phyloP scores from a whole-genome alignment of 2,113 vertebrate species.

The Tetrax tetrax region DNA sequence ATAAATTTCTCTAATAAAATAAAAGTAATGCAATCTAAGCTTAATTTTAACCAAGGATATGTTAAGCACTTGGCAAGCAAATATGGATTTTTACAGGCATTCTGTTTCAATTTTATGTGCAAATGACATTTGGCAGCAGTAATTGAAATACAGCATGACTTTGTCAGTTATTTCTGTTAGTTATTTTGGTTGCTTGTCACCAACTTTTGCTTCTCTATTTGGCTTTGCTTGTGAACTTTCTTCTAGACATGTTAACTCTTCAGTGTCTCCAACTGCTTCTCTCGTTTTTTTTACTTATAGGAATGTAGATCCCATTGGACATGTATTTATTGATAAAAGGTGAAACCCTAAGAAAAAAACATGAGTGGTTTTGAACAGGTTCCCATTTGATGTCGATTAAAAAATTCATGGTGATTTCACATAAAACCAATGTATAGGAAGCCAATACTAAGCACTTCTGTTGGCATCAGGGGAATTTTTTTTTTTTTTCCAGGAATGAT shows the following conservation, averaged over 20 bases:
- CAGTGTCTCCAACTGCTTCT: background rate
- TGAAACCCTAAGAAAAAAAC: background rate
- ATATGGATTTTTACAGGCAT: conserved; percentile 25
- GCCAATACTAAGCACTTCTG: background rate
- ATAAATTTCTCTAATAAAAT: conserved; percentile 23
- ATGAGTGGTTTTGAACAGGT: background rate
- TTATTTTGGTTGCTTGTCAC: background rate
- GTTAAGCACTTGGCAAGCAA: conserved; percentile 32
- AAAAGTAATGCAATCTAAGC: background rate
- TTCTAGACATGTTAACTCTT: background rate
- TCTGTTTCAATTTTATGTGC: conserved; percentile 26
- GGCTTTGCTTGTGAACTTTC: background rate
- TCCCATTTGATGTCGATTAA: background rate
- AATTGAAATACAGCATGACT: background rate
- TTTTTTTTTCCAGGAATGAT: background rate
- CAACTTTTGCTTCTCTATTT: background rate
- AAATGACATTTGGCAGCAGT: background rate
- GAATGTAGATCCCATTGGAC: background rate
- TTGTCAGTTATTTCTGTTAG: background rate
- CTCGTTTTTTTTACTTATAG: background rate
- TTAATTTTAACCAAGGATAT: conserved; percentile 19
- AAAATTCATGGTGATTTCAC: background rate
- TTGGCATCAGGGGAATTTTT: background rate
- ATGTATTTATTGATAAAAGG: background rate
- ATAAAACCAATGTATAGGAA: background rate